Conservation (phyloP, 1,140 invertebrate genomes). For the Globodera ellingtonae region DNA sequence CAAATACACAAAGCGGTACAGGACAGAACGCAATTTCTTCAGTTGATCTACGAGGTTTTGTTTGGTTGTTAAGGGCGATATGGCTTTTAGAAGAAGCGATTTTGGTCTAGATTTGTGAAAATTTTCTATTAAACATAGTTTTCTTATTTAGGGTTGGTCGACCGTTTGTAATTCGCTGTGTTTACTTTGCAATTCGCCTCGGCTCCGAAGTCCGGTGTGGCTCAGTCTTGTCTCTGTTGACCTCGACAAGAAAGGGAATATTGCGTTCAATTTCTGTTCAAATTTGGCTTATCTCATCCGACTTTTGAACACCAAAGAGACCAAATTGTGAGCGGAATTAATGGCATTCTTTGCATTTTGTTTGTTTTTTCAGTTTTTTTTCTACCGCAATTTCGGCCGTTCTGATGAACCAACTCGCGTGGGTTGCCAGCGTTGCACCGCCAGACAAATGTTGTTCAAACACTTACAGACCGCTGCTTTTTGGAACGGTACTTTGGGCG, state of each 20-base stretch:
- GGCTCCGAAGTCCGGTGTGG: constrained; percentile 39
- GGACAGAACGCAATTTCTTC: constrained; percentile 39
- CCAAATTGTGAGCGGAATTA: constrained; percentile 41
- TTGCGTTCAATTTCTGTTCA: constrained; percentile 37
- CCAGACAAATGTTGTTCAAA: constrained; percentile 35
- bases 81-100: constrained; percentile 10
- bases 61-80: neutral
- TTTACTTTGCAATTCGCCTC: constrained; percentile 40
- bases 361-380: constrained; percentile 41
- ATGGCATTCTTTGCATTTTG: neutral
- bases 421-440: constrained; percentile 47
- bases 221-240: constrained; percentile 28
- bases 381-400: constrained; percentile 45
- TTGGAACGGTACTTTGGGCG: constrained; percentile 40
- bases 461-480: constrained; percentile 32
- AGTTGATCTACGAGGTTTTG: constrained; percentile 38
- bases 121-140: neutral
- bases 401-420: constrained; percentile 48
- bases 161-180: constrained; percentile 37
- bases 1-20: constrained; percentile 36
- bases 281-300: constrained; percentile 32
- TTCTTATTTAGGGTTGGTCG: constrained; percentile 32
- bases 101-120: neutral
- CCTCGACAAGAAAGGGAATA: constrained; percentile 20
- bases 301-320: constrained; percentile 45